Evolutionary conservation across 1,140 invertebrate species (phyloP).

Genomic region (Lepidurus arcticus): DNA sequence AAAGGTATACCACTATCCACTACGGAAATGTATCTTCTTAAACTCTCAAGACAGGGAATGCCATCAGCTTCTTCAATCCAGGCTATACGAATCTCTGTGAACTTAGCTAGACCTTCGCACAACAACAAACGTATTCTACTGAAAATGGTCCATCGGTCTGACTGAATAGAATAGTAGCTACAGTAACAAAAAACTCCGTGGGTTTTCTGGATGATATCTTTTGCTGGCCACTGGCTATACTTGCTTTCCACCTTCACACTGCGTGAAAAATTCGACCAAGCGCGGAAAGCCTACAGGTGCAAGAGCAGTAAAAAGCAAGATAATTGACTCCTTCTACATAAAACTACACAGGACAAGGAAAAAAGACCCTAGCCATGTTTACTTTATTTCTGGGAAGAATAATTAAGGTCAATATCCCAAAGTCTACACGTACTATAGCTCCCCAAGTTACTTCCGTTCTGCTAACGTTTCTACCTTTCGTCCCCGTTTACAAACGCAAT

Average conservation of each 20-base stretch:
- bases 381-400: background rate
- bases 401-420: background rate
- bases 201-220: background rate
- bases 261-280: background rate
- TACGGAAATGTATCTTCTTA: background rate
- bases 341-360: background rate
- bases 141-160: background rate
- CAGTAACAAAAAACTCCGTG: background rate
- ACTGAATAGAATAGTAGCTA: background rate
- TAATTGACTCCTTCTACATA: background rate
- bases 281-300: background rate
- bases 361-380: background rate
- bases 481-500: too few species aligned
- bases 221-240: background rate
- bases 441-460: too few species aligned
- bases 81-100: too few species aligned
- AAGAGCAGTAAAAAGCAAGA: background rate
- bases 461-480: too few species aligned
- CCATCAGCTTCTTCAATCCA: background rate
- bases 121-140: slow-evolving; percentile 24
- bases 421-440: too few species aligned
- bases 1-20: background rate
- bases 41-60: background rate
- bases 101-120: background rate
- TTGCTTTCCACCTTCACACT: background rate